Percentiles rank a stretch among this genome's conserved stretches.
phyloP scores from a whole-genome alignment of 2,888 invertebrate genomes.

The Terebella lapidaria region DNA sequence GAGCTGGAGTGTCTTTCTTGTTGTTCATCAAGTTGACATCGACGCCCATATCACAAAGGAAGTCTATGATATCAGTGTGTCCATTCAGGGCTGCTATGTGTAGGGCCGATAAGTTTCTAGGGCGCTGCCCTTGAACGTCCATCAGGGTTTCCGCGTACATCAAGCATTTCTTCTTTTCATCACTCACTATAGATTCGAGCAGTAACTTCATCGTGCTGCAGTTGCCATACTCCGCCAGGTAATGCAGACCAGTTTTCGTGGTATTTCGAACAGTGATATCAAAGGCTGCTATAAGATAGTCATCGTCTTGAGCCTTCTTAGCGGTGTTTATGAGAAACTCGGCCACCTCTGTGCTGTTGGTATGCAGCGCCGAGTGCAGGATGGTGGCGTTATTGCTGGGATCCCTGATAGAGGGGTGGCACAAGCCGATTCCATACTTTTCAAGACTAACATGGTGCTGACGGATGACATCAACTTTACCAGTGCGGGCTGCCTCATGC shows the following conservation, averaged over 20 bases:
- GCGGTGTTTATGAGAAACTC: slow-evolving; percentile 6
- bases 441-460: no score
- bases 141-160: slow-evolving; percentile 15
- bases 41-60: slow-evolving; percentile 14
- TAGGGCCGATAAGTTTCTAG: slow-evolving; percentile 24
- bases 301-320: not conserved
- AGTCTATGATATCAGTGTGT: slow-evolving; percentile 21
- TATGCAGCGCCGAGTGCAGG: not conserved
- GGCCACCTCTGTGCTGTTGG: not conserved
- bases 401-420: not conserved
- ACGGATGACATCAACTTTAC: no score
- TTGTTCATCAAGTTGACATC: slow-evolving; percentile 21
- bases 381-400: not conserved
- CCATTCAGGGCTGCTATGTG: slow-evolving; percentile 30
- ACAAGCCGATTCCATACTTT: no score
- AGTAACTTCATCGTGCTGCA: slow-evolving; percentile 21
- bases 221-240: slow-evolving; percentile 34
- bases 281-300: not conserved
- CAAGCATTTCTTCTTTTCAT: not conserved
- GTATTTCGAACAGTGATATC: not conserved
- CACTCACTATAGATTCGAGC: slow-evolving; percentile 6
- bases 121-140: slow-evolving; percentile 43
- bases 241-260: slow-evolving; percentile 38
- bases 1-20: slow-evolving; percentile 46
- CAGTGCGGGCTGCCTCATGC: no score